phyloP scores from a whole-genome alignment of 2,113 vertebrate genomes.

The Struthidea cinerea region DNA sequence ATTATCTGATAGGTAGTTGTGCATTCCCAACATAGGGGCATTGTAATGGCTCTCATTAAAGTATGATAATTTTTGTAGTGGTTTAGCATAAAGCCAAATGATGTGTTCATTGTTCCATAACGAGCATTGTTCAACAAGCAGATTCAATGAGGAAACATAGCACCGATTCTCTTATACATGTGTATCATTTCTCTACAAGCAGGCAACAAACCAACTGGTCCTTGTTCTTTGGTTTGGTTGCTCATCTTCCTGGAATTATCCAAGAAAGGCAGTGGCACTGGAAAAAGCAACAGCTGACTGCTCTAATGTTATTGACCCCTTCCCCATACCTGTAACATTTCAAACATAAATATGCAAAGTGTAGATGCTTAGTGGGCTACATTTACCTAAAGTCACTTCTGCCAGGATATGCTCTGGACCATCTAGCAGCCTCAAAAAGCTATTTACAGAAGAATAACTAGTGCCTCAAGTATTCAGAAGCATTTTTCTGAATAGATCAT shows the following conservation, averaged over 20 bases:
- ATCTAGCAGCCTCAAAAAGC: background rate
- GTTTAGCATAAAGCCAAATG: background rate
- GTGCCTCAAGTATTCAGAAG: background rate
- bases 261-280: background rate
- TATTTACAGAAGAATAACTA: background rate
- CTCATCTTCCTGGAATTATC: background rate
- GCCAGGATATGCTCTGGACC: background rate
- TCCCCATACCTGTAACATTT: background rate
- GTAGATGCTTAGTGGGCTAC: background rate
- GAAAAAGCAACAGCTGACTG: background rate
- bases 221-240: background rate
- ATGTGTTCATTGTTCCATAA: background rate
- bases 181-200: background rate
- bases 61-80: background rate
- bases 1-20: background rate
- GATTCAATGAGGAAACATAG: background rate
- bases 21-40: background rate
- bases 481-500: background rate
- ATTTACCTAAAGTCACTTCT: background rate
- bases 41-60: background rate
- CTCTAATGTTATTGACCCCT: background rate
- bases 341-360: background rate
- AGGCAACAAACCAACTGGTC: background rate
- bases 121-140: background rate
- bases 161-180: background rate